Evolutionary conservation across 2,797 vertebrate species (phyloP), one percentile per base, ranked within the genome.

Genomic region (Bryconaethiops microstoma): DNA sequence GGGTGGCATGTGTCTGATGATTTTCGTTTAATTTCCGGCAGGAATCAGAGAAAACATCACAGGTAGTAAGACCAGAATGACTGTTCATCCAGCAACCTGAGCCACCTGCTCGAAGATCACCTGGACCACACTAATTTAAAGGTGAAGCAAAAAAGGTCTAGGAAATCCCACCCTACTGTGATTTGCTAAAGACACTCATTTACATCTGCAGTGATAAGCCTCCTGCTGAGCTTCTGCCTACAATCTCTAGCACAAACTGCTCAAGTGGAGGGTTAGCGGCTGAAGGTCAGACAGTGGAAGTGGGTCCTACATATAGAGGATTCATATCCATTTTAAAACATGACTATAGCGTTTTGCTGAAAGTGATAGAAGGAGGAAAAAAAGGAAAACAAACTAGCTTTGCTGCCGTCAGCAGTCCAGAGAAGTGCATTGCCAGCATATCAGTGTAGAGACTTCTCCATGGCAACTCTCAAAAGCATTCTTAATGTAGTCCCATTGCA

Each of bases 391-490:
- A 76, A 75, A 86, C 50, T 48, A 76, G 39, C 54, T 57, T 73
- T 74, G 55, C 81, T 4, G n/a, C 45, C 63, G 78, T 91, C 88
- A 88, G 88, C 87, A 88, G 60, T 84, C 77, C 79, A 19, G 0
- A 80, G 72, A 89, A 76, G 12, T 85, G 83, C 87, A 82, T 78
- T 62, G 79, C 74, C 81, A 89, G 89, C 84, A 90, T 65, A 83
- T 25, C 77, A 79, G 39, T 60, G 50, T 7, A 52, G 5, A 21
- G 42, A 55, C 80, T 85, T 54, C 14, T 54, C 65, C 14, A 78
- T 76, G 19, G 60, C 73, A 79, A 45, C 16, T 35, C 52, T 52
- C 29, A 81, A 45, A 74, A 76, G 65, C 72, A 74, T 42, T 60
- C 48, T 64, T 74, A 78, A 77, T 71, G 39, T 68, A 74, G 67